phyloP scores from a whole-genome alignment of 2,113 vertebrate genomes.

The Pseudorhombus dupliciocellatus region DNA sequence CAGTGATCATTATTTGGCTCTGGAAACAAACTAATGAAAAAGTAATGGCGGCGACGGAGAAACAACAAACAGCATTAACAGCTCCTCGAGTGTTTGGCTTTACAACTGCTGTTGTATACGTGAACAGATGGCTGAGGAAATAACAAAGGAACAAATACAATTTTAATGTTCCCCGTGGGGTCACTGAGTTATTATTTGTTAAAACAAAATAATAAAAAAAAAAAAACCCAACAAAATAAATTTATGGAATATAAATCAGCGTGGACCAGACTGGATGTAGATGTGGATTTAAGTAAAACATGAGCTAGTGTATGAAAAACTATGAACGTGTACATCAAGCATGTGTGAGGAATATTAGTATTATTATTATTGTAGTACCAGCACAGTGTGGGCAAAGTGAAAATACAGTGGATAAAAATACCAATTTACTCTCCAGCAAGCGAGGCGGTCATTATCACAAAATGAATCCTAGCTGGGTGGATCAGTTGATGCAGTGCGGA shows the following conservation, averaged over 20 bases:
- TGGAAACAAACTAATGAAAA: not conserved
- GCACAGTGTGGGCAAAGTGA: constrained; percentile 14
- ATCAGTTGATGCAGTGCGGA: constrained; percentile 34
- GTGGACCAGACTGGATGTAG: constrained; percentile 7
- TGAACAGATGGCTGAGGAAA: constrained; percentile 9
- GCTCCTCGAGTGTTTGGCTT: not conserved
- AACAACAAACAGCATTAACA: not conserved
- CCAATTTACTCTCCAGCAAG: constrained; percentile 9
- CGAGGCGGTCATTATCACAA: not conserved
- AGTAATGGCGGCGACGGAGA: not conserved
- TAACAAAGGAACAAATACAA: constrained; percentile 6
- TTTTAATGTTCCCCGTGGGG: constrained; percentile 21
- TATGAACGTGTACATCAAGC: constrained; percentile 5
- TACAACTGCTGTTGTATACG: not conserved
- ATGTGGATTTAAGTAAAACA: constrained; percentile 12
- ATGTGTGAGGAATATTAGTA: constrained; percentile 1
- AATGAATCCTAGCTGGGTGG: not conserved
- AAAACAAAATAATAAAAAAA: constrained; percentile 15
- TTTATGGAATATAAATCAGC: constrained; percentile 1
- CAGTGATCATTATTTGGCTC: not conserved
- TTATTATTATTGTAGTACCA: not conserved
- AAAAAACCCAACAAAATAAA: not conserved
- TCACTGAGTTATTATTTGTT: constrained; percentile 17
- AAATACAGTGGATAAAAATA: not conserved
- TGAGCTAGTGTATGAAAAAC: not conserved